Base-by-base conservation (phyloP, 2,797 vertebrate genomes). In the Allobates femoralis region DNA sequence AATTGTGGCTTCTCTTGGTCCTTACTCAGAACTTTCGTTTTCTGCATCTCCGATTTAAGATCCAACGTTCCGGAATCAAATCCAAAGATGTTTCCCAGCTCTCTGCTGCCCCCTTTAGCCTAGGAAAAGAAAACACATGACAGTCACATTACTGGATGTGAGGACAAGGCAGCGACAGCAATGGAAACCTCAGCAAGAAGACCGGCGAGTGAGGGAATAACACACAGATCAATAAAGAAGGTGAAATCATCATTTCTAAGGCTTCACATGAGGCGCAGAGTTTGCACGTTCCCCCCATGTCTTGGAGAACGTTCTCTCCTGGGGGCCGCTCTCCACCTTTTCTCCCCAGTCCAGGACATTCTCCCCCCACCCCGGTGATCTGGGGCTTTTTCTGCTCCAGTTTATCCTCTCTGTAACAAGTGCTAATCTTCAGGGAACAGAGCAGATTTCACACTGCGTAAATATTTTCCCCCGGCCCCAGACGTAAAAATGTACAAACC, bases 81-180 rank as follows among this genome's bases (percentile, higher is more conserved):
- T 2, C 91, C 91, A 14, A 92, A 23, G 80, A 95, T 88, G 62
- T 87, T 93, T 89, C 90, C 94, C 92, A 97, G 96, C 96, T 98
- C 95, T 93, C 93, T 96, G 90, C 93, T 97, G 97, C 95, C 94
- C 94, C 96, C 95, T 95, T 95, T 93, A 95, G 97, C 94, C 96
- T 97, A 89, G 93, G 92, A 94, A 58, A 89, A 86, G 66, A 15
- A 73, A 53, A 81, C 6, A 67, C 21, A 80, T 0, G 26, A 71
- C 41, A 41, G 69, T 46, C 19, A 41, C 28, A 67, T 28, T 14
- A 34, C 26, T 21, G 26, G 28, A 16, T 28, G 1, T 15, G n/a
- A n/a, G n/a, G n/a, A n/a, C 62, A 30, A 14, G 16, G 62, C 30
- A 1, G 32, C 28, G 1, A 26, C 26, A 66, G 41, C 41, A 46